These are phyloP conservation scores for Phragmatobia fuliginosa DNA, from an alignment of 2,888 invertebrate species.

Conservation along the genomic window DNA sequence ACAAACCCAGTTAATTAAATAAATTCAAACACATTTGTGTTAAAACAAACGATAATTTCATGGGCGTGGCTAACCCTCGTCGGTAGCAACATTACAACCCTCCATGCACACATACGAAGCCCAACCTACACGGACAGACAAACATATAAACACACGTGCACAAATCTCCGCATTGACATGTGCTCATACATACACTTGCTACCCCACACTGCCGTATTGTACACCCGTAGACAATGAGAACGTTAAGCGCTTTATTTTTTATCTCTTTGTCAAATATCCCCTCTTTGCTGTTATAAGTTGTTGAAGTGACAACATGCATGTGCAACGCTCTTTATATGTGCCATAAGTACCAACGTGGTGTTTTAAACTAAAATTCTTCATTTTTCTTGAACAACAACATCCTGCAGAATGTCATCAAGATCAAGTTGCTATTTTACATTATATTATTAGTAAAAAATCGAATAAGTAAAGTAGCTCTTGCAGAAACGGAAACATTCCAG, in stretches of 20 bases:
- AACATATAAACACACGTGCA: slow-evolving; percentile 50
- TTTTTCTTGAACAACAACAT: slow-evolving; percentile 52
- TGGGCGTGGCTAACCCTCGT: slow-evolving; percentile 78
- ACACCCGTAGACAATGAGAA: slow-evolving; percentile 74
- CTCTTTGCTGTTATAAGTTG: slow-evolving; percentile 60
- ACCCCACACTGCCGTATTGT: slow-evolving; percentile 63
- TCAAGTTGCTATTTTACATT: slow-evolving; percentile 22
- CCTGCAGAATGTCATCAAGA: slow-evolving; percentile 32
- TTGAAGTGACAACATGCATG: slow-evolving; percentile 48
- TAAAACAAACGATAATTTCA: slow-evolving; percentile 74
- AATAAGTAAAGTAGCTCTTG: slow-evolving; percentile 59
- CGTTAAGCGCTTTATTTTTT: slow-evolving; percentile 83
- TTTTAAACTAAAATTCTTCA: slow-evolving; percentile 45
- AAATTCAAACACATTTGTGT: slow-evolving; percentile 54
- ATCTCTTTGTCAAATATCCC: slow-evolving; percentile 69
- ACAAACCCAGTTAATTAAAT: slow-evolving; percentile 27
- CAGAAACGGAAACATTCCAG: slow-evolving; percentile 60
- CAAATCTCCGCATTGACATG: slow-evolving; percentile 51
- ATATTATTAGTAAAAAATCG: slow-evolving; percentile 30
- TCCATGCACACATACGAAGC: slow-evolving; percentile 41
- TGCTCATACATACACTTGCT: slow-evolving; percentile 62
- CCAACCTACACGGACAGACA: slow-evolving; percentile 32
- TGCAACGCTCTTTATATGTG: slow-evolving; percentile 27
- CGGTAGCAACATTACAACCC: slow-evolving; percentile 72
- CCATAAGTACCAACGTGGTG: slow-evolving; percentile 26